Conservation (phyloP, 1,140 invertebrate species). For the Camponotus floridanus region DNA sequence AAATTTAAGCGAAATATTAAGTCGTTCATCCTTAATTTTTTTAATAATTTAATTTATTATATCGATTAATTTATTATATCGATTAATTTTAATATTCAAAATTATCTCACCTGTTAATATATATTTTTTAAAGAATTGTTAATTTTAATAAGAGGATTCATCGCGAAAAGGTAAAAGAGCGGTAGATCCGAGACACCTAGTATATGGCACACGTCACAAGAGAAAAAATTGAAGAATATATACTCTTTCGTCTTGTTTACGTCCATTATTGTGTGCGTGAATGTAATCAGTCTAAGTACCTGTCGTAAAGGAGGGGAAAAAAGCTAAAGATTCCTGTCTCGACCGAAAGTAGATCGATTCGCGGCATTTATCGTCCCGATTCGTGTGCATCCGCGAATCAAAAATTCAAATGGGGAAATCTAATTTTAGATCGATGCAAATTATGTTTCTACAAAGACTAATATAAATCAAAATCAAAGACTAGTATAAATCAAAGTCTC, state of each 20-base stretch:
- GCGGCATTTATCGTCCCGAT: neutral
- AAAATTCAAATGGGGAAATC: neutral
- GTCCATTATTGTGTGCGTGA: neutral
- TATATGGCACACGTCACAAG: neutral
- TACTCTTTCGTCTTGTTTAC: neutral
- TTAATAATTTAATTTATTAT: no score
- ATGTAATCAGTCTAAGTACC: neutral
- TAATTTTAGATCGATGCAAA: neutral
- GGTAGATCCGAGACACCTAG: neutral
- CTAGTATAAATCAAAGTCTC: no score
- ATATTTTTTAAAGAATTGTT: neutral
- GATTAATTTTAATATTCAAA: neutral
- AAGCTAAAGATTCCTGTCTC: neutral
- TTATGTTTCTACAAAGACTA: neutral
- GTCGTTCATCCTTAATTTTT: no score
- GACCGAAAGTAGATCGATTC: slow-evolving; percentile 12
- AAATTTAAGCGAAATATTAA: no score
- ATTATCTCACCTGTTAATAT: neutral
- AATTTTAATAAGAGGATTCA: neutral
- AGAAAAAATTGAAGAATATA: neutral
- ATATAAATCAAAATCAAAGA: no score
- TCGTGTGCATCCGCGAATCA: neutral
- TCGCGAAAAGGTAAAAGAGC: neutral
- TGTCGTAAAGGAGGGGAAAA: slow-evolving; percentile 12
- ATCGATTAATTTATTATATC: neutral